A percentile compares a stretch with the other conserved stretches of the same genome.
Conservation (phyloP, 2,797 vertebrate species). For the Sebastolobus alascanus region DNA sequence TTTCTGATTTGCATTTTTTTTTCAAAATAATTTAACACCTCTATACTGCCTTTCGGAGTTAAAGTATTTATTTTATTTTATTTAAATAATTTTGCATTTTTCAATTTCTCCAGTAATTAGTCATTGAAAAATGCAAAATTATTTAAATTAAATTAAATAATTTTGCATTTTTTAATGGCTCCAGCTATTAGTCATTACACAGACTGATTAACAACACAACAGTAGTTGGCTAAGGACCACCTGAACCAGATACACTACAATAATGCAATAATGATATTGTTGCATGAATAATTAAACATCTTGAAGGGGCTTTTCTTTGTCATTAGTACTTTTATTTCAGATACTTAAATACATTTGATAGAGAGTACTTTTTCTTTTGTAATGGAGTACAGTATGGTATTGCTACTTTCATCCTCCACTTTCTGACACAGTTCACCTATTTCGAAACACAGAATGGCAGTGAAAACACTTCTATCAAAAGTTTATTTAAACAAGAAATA, state of each 20-base stretch:
- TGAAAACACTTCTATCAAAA: neutral
- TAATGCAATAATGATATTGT: neutral
- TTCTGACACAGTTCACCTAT: neutral
- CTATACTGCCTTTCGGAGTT: neutral
- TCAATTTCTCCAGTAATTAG: neutral
- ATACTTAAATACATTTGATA: neutral
- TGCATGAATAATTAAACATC: neutral
- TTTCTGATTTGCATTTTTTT: conserved; percentile 1
- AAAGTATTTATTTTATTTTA: neutral
- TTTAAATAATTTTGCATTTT: neutral
- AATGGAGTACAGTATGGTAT: neutral
- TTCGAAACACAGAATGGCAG: neutral
- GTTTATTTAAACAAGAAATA: conserved; percentile 11
- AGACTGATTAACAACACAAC: neutral
- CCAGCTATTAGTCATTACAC: neutral
- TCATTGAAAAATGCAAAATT: neutral
- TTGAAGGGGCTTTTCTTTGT: neutral
- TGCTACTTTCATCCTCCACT: neutral
- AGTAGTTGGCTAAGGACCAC: neutral
- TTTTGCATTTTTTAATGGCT: neutral
- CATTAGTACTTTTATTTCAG: neutral
- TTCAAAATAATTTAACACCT: neutral
- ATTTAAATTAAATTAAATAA: no score
- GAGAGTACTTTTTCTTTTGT: neutral
- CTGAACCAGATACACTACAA: neutral